Evolutionary conservation across 2,113 vertebrate genomes (phyloP).

Genomic region (Cercocebus atys): DNA sequence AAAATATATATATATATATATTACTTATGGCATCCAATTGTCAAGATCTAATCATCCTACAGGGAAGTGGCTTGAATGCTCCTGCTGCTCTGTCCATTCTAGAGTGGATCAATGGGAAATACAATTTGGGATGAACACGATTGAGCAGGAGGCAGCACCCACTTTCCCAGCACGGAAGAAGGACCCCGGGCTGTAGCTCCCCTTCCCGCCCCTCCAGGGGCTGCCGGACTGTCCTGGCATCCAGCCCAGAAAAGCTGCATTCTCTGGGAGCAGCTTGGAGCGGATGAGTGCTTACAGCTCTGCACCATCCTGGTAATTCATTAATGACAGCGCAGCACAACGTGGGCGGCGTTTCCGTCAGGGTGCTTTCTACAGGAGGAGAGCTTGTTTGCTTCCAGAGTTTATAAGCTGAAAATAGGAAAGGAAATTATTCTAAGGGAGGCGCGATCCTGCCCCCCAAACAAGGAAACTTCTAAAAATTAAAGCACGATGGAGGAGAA

Average conservation of each 20-base stretch:
- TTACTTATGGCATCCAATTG: background rate
- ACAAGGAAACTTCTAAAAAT: background rate
- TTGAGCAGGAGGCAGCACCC: background rate
- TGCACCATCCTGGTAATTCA: slow-evolving; percentile 12
- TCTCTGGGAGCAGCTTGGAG: background rate
- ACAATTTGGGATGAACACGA: background rate
- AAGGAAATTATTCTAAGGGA: background rate
- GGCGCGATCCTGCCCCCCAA: background rate
- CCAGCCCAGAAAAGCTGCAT: background rate
- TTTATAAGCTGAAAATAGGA: slow-evolving; percentile 29
- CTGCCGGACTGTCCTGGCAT: background rate
- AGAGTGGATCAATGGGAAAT: background rate
- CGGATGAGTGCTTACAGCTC: background rate
- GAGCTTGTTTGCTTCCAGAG: slow-evolving; percentile 28
- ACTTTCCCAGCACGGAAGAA: background rate
- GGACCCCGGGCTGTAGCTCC: background rate
- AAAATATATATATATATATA: too few relatives aligned
- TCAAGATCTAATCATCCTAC: background rate
- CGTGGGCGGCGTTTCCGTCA: background rate
- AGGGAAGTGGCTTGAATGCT: background rate
- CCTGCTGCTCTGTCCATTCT: background rate
- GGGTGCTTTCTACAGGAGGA: background rate
- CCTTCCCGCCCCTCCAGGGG: background rate
- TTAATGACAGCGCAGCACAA: slow-evolving; percentile 23
- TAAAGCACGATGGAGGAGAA: background rate